Evolutionary conservation across 2,797 vertebrate species (phyloP), one percentile per base, ranked within the genome.

Genomic region (Atherinosoma microstoma): DNA sequence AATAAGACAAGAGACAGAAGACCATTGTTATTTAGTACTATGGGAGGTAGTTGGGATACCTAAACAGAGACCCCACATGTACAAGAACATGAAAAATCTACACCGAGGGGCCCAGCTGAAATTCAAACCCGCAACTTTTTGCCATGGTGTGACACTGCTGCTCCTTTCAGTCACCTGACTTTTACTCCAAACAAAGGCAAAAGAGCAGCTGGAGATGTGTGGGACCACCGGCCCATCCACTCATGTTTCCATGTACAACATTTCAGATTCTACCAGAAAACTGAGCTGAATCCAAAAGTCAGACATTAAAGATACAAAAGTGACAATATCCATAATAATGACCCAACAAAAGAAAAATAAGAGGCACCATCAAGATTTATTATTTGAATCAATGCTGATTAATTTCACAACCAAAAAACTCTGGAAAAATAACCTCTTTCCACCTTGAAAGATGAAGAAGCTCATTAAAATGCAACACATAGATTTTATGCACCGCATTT

Each of bases 361-460:
- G 68, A 63, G 47, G 34, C 54, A 9, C 34, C 32, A 22, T 71
- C 3, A 11, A 63, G 30, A 79, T 69, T 82, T 64, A 68, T 67
- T 27, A 51, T 68, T 56, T 81, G 29, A 62, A 84, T 71, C 30
- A 49, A 61, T 82, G 62, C 60, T 76, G 70, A 83, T 78, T 73
- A 3, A 68, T 76, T 73, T 75, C 57, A 67, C 58, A 36, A 63
- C 42, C 34, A 58, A n/a, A 13, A 32, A 34, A 58, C 29, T 4
- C 18, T 12, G 29, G 54, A 61, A 70, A 66, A 15, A 58, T 4
- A 42, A 49, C 30, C n/a, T 62, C 29, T 11, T 36, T 75, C 42
- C 56, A 76, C 64, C 58, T 53, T 53, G 34, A 78, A 67, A 61
- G 34, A 58, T 62, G 4, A 59, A 59, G 9, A n/a, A 6, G 61